A percentile compares a stretch with the other conserved stretches of the same genome.
phyloP scores from a whole-genome alignment of 2,888 invertebrate genomes.

The Acanthosoma haemorrhoidale region DNA sequence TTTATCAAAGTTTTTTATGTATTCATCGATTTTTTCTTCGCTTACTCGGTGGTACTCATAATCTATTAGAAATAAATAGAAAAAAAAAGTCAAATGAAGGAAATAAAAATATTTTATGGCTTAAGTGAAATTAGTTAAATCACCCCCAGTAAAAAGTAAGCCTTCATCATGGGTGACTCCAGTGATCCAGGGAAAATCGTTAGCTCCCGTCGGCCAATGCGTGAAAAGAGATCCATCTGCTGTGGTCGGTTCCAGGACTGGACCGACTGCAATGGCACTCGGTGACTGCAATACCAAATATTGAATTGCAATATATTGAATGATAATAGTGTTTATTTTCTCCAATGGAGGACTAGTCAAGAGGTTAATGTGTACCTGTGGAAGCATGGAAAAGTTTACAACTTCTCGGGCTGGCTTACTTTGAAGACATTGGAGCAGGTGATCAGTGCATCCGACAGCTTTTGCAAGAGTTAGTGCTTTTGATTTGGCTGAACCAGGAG shows the following conservation, averaged over 20 bases:
- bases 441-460: not conserved
- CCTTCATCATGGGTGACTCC: not conserved
- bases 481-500: not conserved
- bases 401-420: not conserved
- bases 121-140: not conserved
- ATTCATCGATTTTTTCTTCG: not conserved
- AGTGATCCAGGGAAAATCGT: not conserved
- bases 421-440: not conserved
- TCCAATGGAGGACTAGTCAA: not conserved
- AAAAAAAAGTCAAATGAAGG: too few relatives aligned
- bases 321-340: not conserved
- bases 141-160: not conserved
- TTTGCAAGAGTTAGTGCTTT: not conserved
- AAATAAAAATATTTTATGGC: too few relatives aligned
- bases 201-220: not conserved
- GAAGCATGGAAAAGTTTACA: not conserved
- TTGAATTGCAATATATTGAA: not conserved
- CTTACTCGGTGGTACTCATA: not conserved
- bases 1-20: not conserved
- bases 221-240: not conserved
- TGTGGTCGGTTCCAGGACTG: not conserved
- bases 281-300: not conserved
- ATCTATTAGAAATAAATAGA: not conserved
- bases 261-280: not conserved
- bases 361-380: not conserved